A percentile compares a stretch with the other conserved stretches of the same genome.
Evolutionary conservation across 2,797 vertebrate species (phyloP).

Genomic region (Knipowitschia caucasica): DNA sequence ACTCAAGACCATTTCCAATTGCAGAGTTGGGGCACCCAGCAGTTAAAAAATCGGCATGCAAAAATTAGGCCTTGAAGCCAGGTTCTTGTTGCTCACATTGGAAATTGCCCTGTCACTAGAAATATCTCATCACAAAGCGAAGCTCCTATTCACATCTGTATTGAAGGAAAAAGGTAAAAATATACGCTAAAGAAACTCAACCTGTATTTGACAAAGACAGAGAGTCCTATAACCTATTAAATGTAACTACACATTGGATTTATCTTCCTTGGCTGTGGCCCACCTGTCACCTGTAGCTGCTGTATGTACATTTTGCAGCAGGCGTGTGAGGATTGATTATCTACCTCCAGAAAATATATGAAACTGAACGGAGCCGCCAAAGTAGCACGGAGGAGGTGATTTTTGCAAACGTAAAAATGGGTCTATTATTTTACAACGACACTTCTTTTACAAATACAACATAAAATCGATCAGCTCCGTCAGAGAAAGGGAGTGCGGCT

Average conservation of each 20-base stretch:
- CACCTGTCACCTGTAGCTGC: constrained; percentile 9
- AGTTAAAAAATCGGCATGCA: constrained; percentile 36
- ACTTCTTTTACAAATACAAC: constrained; percentile 26
- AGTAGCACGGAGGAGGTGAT: constrained; percentile 5
- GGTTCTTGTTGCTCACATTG: constrained; percentile 46
- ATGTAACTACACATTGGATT: constrained; percentile 18
- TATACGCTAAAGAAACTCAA: constrained; percentile 24
- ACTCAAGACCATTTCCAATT: constrained; percentile 35
- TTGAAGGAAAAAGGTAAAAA: constrained; percentile 25
- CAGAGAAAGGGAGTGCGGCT: constrained; percentile 19
- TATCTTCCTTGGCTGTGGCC: constrained; percentile 11
- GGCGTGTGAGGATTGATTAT: constrained; percentile 22
- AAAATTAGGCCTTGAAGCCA: constrained; percentile 54
- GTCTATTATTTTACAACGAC: constrained; percentile 14
- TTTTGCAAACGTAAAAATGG: constrained; percentile 27
- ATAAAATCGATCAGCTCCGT: constrained; percentile 38
- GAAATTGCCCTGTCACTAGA: constrained; percentile 69
- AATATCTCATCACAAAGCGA: constrained; percentile 54
- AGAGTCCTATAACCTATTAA: constrained; percentile 17
- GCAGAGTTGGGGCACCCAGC: constrained; percentile 24
- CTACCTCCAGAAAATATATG: neutral
- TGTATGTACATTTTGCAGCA: constrained; percentile 17
- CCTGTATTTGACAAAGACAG: constrained; percentile 23
- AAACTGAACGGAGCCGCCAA: constrained; percentile 8
- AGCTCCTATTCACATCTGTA: constrained; percentile 37